Base-by-base conservation (phyloP, 1,140 invertebrate genomes). In the Zophobas morio region DNA sequence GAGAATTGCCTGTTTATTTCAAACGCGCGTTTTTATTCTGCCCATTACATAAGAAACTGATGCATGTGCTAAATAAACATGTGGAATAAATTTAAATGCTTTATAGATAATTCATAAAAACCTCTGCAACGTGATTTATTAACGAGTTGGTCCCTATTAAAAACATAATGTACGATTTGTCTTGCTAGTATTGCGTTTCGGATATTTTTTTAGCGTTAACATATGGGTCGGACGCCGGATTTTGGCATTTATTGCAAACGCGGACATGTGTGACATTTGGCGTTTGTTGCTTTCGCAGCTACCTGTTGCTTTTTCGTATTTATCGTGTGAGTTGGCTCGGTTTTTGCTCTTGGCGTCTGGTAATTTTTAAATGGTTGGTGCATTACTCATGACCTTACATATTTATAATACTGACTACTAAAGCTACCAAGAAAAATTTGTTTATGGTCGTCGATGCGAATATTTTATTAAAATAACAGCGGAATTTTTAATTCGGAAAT, bases 61-160 rank as follows among this genome's bases (percentile, higher is more conserved):
- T 46, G 42, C 42, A 46, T 46, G 42, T 46, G 42, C 42, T 46
- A 46, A 46, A 46, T 46, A 46, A 46, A 46, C 42, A 46, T 46
- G 8, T 46, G 42, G 42, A 46, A 46, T 46, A 46, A 46, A 46
- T 46, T 46, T 46, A 46, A 46, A 8, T 46, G 8, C 3, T 46
- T 46, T 46, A 46, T 4, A 4, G 8, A 46, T 46, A 4, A 46
- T 46, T 46, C 8, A 46, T 46, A 46, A 46, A 46, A 46, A 46
- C 3, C 8, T 4, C 42, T 3, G 3, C 42, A 46, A 4, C 42
- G 42, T 3, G 8, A 46, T 46, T 46, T 46, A 46, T 46, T 46
- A 46, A 46, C 8, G 42, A 8, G 3, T 46, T 46, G 8, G 42
- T 46, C 42, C 42, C 42, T 4, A 46, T 46, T 46, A 46, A 46